phyloP scores from a whole-genome alignment of 2,888 invertebrate genomes.

The Clitarchus hookeri region DNA sequence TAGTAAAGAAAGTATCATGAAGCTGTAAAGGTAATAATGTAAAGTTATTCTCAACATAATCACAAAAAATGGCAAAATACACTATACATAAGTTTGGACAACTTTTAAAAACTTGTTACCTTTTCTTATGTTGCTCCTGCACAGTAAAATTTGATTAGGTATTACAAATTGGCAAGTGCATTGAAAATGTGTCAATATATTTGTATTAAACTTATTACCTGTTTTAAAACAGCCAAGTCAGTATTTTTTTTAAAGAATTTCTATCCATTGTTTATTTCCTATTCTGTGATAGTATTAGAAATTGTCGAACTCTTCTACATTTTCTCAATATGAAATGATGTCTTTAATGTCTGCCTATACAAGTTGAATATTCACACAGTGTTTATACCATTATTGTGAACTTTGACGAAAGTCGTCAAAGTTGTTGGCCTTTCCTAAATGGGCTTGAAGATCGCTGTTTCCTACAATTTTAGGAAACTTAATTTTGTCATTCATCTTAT shows the following conservation, averaged over 20 bases:
- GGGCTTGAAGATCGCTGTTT: neutral
- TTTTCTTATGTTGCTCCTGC: too few relatives aligned
- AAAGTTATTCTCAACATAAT: too few relatives aligned
- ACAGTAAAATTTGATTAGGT: too few relatives aligned
- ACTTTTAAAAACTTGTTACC: too few relatives aligned
- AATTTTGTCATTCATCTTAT: neutral
- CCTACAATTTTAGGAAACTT: neutral
- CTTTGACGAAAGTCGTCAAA: neutral
- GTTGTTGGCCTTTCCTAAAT: neutral
- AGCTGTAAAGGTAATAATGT: too few relatives aligned
- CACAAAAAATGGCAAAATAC: too few relatives aligned
- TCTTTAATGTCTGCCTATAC: neutral
- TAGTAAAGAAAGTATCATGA: too few relatives aligned
- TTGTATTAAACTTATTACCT: neutral
- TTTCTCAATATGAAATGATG: neutral
- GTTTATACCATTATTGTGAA: neutral
- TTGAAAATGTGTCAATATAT: neutral
- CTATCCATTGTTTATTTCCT: neutral
- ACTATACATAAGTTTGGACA: too few relatives aligned
- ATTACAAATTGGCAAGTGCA: too few relatives aligned
- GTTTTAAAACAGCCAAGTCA: neutral
- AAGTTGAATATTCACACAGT: neutral
- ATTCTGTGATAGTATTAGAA: neutral
- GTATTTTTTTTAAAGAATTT: neutral
- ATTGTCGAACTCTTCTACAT: neutral